phyloP scores from a whole-genome alignment of 2,797 vertebrate genomes.

The Leptatherina wallacei region DNA sequence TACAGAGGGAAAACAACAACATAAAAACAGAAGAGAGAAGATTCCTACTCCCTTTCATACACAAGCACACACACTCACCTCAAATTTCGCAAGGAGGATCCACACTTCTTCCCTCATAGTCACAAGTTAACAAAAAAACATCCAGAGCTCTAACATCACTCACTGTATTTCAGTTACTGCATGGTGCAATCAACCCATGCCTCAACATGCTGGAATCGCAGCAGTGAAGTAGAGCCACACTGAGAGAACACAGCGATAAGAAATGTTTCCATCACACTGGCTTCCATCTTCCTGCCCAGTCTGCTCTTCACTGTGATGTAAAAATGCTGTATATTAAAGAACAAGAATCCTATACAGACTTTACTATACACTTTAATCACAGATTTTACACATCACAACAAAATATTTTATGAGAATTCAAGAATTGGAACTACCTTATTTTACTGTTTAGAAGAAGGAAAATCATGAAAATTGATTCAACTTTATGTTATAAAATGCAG shows the following conservation, averaged over 20 bases:
- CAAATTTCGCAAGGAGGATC: slow-evolving; percentile 25
- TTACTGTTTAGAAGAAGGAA: not conserved
- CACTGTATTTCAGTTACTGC: slow-evolving; percentile 40
- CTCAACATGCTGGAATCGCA: slow-evolving; percentile 42
- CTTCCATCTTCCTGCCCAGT: slow-evolving; percentile 28
- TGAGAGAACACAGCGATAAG: slow-evolving; percentile 54
- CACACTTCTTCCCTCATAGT: slow-evolving; percentile 50
- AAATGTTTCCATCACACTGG: slow-evolving; percentile 40
- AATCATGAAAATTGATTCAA: not conserved
- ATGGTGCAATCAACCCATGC: slow-evolving; percentile 23
- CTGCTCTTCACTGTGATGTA: slow-evolving; percentile 25
- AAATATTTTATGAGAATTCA: not conserved
- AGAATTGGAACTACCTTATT: not conserved
- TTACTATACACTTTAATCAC: not conserved
- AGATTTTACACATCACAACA: not conserved
- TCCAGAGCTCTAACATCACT: slow-evolving; percentile 28
- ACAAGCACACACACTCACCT: slow-evolving; percentile 10
- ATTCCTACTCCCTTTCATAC: slow-evolving; percentile 8
- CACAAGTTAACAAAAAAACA: slow-evolving; percentile 52
- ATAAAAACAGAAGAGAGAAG: slow-evolving; percentile 51
- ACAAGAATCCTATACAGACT: not conserved
- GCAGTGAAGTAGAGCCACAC: slow-evolving; percentile 33
- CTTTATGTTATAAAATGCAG: not conserved
- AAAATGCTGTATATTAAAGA: slow-evolving; percentile 4
- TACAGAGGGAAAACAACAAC: slow-evolving; percentile 68